phyloP scores from a whole-genome alignment of 2,888 invertebrate species.

The Nebria brevicollis region DNA sequence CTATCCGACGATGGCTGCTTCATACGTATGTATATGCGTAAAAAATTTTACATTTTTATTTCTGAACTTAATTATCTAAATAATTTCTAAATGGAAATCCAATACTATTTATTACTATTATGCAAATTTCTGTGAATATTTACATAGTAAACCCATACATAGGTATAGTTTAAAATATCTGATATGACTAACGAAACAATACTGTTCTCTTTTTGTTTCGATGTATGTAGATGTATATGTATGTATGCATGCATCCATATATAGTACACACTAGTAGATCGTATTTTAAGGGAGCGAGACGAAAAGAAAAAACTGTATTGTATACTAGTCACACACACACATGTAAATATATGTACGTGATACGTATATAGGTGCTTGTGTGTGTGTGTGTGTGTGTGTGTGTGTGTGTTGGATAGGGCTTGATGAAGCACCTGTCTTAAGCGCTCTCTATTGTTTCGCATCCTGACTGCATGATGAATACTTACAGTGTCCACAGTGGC shows the following conservation, averaged over 20 bases:
- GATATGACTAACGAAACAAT: not conserved
- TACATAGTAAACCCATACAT: not conserved
- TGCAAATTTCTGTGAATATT: not conserved
- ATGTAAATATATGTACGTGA: not conserved
- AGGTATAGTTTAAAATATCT: not conserved
- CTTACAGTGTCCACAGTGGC: slow-evolving; percentile 4
- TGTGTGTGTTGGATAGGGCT: slow-evolving; percentile 8
- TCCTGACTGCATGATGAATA: slow-evolving; percentile 24
- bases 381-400: slow-evolving; percentile 2
- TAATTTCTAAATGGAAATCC: too few species aligned
- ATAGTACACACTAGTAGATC: not conserved
- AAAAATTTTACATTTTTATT: not conserved
- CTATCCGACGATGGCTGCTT: not conserved
- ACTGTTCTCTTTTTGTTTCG: not conserved
- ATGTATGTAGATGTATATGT: not conserved
- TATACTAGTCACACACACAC: not conserved
- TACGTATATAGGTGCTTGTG: not conserved
- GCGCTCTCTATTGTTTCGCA: slow-evolving; percentile 24
- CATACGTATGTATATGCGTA: not conserved
- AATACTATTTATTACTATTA: not conserved
- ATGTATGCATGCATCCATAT: not conserved
- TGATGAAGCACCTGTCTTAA: slow-evolving; percentile 25
- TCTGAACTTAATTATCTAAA: too few species aligned
- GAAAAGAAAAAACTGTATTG: not conserved
- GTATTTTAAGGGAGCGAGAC: not conserved